Base-by-base conservation (phyloP, 2,888 invertebrate genomes). In the Drosophila tripunctata region DNA sequence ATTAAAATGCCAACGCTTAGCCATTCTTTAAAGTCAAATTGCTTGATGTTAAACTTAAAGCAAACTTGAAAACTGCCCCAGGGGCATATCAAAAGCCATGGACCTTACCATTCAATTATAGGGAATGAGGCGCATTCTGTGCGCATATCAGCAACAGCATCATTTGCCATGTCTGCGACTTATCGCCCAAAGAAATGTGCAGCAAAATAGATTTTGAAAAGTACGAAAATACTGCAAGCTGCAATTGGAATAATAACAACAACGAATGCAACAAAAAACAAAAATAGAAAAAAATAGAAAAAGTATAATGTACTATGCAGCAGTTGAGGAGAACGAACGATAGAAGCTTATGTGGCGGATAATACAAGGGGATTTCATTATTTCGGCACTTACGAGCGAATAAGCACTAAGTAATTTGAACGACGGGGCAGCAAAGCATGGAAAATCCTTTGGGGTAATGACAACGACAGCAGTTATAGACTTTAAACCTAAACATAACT, bases 111-210 rank as follows among this genome's bases (percentile, higher is more conserved):
- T 66, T 66, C 60, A 66, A 76, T 66, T 73, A 76, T 57, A 73
- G 76, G 10, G 73, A 22, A 66, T 30, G n/a, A 38, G 38, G 61
- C 31, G 60, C 58, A 75, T 75, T 75, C 52, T 12, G 43, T 35
- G 27, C 56, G 43, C 72, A 72, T 65, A 65, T 57, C 75, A 67
- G 75, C 71, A 71, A 51, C 78, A 74, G 80, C 86, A 79, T 78
- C 83, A 86, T 80, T 80, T 77, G 82, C 82, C 81, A 87, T 78
- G 88, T 88, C 88, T 88, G 88, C 87, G 83, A 88, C 88, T 88
- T 88, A 88, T 88, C 88, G 88, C 83, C 88, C 71, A 67, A 75
- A 73, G 80, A 84, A 88, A 87, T 78, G 84, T 75, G 75, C 82
- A 75, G 69, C 74, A 67, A 84, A 80, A 84, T 78, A 70, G 86